Percentiles rank a stretch among this genome's conserved stretches.
These are phyloP conservation scores for Therioaphis trifolii DNA, from an alignment of 2,888 invertebrate genomes.

Conservation along the genomic window DNA sequence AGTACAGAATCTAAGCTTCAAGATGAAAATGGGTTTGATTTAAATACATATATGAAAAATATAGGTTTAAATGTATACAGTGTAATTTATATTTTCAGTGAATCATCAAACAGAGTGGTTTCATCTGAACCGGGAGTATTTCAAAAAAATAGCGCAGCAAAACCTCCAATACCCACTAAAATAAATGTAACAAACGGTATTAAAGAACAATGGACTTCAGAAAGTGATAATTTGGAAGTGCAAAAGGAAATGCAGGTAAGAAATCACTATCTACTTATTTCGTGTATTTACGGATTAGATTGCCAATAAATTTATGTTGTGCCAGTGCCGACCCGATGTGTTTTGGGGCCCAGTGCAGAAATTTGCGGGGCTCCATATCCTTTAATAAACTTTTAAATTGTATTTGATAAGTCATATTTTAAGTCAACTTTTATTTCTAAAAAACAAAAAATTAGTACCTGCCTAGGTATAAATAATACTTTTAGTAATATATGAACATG, in stretches of 20 bases:
- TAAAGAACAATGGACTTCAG: slow-evolving; percentile 35
- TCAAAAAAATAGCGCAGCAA: slow-evolving; percentile 26
- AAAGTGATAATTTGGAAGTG: slow-evolving; percentile 32
- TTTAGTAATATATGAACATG: too few relatives aligned
- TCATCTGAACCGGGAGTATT: background rate
- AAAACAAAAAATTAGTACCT: too few relatives aligned
- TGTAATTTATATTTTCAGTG: slow-evolving; percentile 29
- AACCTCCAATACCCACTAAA: slow-evolving; percentile 51
- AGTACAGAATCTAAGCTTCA: slow-evolving; percentile 62
- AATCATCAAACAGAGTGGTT: slow-evolving; percentile 10
- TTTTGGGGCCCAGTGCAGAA: too few relatives aligned
- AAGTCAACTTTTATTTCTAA: too few relatives aligned
- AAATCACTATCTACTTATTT: background rate
- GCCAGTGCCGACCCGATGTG: too few relatives aligned
- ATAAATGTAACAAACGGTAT: slow-evolving; percentile 44
- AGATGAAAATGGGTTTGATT: slow-evolving; percentile 62
- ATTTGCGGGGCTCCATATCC: too few relatives aligned
- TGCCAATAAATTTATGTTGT: too few relatives aligned
- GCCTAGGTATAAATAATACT: too few relatives aligned
- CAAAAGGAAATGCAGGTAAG: slow-evolving; percentile 47
- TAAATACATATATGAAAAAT: slow-evolving; percentile 1
- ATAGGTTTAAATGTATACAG: background rate
- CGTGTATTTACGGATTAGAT: too few relatives aligned
- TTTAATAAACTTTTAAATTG: too few relatives aligned
- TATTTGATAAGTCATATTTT: too few relatives aligned